A percentile compares a stretch with the other conserved stretches of the same genome.
Conservation (phyloP, 37 sponge, comb jelly and placozoan genomes). For the Mnemiopsis leidyi region DNA sequence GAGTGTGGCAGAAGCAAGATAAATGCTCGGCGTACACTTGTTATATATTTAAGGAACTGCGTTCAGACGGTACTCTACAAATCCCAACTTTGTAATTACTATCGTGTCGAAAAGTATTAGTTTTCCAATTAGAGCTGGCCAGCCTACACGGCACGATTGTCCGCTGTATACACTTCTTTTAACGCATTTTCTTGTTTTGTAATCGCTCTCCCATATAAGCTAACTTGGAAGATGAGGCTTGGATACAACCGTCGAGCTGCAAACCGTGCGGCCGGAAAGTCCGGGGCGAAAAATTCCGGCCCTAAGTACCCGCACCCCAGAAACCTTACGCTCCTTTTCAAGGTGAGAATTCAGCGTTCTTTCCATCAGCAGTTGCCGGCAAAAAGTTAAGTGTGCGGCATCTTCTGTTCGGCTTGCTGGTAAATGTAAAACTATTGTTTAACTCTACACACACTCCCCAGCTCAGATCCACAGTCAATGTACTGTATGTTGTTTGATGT, state of each 20-base stretch:
- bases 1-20: neutral
- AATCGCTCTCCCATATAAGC: too few species aligned
- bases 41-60: neutral
- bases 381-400: too few species aligned
- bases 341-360: slow-evolving; percentile 2
- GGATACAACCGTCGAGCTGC: slow-evolving; percentile 33
- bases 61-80: neutral
- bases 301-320: slow-evolving; percentile 22
- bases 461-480: too few species aligned
- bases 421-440: too few species aligned
- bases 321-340: neutral
- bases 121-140: neutral
- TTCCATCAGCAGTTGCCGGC: too few species aligned
- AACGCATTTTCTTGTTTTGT: neutral
- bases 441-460: too few species aligned
- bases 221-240: slow-evolving; percentile 24
- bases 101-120: neutral
- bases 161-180: neutral
- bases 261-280: neutral
- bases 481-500: too few species aligned
- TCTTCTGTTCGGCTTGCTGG: too few species aligned
- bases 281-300: neutral
- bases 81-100: neutral
- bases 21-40: neutral
- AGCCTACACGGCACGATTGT: neutral